Evolutionary conservation across 2,113 vertebrate species (phyloP).

Genomic region (Laterallus jamaicensis): DNA sequence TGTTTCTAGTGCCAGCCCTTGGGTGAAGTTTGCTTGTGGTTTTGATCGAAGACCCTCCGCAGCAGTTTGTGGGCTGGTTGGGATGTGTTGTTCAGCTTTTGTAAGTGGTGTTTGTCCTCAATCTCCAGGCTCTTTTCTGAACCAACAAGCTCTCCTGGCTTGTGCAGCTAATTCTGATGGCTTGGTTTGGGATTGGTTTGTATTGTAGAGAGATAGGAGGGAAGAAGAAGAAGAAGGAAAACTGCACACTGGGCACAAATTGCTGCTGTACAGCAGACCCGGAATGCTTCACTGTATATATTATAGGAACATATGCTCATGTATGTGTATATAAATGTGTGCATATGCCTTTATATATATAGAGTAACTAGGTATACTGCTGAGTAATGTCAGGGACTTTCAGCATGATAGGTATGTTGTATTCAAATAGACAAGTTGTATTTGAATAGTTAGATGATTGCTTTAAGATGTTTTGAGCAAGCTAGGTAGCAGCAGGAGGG

Average conservation of each 20-base stretch:
- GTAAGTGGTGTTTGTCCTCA: rapidly evolving
- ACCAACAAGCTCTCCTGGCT: neutral
- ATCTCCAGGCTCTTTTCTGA: neutral
- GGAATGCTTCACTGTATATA: neutral
- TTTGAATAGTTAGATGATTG: neutral
- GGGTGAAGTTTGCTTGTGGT: neutral
- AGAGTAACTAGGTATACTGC: neutral
- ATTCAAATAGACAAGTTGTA: neutral
- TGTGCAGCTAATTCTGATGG: neutral
- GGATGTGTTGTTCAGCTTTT: neutral
- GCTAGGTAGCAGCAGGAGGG: neutral
- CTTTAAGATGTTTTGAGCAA: neutral
- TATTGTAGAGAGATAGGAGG: neutral
- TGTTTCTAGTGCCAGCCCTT: neutral
- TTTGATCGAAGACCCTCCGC: neutral
- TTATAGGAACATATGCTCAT: neutral
- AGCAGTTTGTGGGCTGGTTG: rapidly evolving
- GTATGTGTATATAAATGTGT: neutral
- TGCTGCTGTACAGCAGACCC: neutral
- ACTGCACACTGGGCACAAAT: neutral
- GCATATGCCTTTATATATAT: neutral
- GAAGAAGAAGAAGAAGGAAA: neutral
- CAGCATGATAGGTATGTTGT: neutral
- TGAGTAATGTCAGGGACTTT: neutral
- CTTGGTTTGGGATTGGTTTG: neutral